These are phyloP conservation scores for Callopanchax toddi DNA, from an alignment of 2,113 vertebrate species.

Conservation along the genomic window DNA sequence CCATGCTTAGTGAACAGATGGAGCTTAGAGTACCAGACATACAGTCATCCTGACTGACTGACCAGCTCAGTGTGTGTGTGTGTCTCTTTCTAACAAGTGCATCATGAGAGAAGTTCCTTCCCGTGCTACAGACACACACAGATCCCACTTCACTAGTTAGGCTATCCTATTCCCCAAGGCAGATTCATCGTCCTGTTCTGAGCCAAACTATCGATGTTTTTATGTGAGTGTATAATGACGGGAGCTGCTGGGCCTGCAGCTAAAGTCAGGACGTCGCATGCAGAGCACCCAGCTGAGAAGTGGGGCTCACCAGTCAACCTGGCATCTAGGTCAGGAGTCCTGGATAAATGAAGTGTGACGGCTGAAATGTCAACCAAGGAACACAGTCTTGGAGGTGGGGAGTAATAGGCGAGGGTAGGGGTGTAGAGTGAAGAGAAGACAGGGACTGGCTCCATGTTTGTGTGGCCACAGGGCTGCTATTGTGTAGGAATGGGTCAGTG, in stretches of 20 bases:
- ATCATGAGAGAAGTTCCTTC: constrained; percentile 47
- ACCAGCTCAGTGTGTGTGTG: constrained; percentile 40
- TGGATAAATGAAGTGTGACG: constrained; percentile 75
- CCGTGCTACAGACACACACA: constrained; percentile 10
- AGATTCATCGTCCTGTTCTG: constrained; percentile 49
- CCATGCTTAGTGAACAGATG: constrained; percentile 79
- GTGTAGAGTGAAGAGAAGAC: constrained; percentile 33
- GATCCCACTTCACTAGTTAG: constrained; percentile 21
- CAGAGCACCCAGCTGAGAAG: constrained; percentile 44
- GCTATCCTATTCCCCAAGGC: constrained; percentile 59
- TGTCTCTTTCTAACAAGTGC: constrained; percentile 67
- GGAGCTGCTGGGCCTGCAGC: constrained; percentile 53
- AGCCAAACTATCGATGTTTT: constrained; percentile 36
- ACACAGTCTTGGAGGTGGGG: constrained; percentile 36
- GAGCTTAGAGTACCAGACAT: constrained; percentile 76
- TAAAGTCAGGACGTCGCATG: constrained; percentile 34
- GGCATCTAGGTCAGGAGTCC: constrained; percentile 76
- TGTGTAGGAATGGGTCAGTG: constrained; percentile 75
- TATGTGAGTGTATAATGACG: constrained; percentile 19
- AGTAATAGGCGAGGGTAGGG: constrained; percentile 9
- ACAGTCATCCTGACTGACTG: constrained; percentile 76
- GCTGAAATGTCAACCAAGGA: constrained; percentile 76
- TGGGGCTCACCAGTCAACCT: constrained; percentile 67
- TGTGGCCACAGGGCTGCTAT: constrained; percentile 64
- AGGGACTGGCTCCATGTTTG: constrained; percentile 34